These are phyloP conservation scores for Xylocopa sonorina DNA, from an alignment of 1,140 invertebrate genomes.

Conservation along the genomic window DNA sequence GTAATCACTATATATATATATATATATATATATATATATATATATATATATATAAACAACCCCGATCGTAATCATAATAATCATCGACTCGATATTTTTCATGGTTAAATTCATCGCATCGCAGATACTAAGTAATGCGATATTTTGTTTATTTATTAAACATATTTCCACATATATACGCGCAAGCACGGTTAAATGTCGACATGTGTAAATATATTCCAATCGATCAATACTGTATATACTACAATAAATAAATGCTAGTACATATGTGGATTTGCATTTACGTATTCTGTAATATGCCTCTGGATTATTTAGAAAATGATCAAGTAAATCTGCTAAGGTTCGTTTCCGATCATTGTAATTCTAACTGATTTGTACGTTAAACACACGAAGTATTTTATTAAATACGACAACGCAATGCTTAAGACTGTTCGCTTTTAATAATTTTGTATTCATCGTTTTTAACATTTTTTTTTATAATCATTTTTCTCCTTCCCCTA, in stretches of 20 bases:
- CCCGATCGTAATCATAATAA: neutral
- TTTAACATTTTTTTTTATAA: neutral
- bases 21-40: too few species aligned
- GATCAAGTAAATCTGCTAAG: neutral
- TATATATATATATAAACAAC: too few species aligned
- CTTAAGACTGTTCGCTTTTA: too few species aligned
- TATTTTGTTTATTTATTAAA: conserved; percentile 36
- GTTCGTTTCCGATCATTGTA: neutral
- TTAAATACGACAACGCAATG: neutral
- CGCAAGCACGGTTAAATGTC: neutral
- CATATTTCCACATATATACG: neutral
- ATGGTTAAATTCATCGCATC: neutral
- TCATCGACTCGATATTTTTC: neutral
- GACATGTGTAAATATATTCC: conserved; percentile 52
- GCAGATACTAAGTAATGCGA: neutral
- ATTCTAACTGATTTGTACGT: neutral
- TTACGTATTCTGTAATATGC: neutral
- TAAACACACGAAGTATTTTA: neutral
- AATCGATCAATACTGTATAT: conserved; percentile 44
- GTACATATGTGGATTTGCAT: conserved; percentile 12
- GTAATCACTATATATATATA: too few species aligned
- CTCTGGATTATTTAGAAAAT: neutral
- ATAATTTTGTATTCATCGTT: neutral
- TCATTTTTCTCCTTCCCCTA: neutral
- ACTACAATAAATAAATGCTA: conserved; percentile 53